Evolutionary conservation across 2,797 vertebrate species (phyloP), one percentile per base, ranked within the genome.

Genomic region (Anguilla anguilla): DNA sequence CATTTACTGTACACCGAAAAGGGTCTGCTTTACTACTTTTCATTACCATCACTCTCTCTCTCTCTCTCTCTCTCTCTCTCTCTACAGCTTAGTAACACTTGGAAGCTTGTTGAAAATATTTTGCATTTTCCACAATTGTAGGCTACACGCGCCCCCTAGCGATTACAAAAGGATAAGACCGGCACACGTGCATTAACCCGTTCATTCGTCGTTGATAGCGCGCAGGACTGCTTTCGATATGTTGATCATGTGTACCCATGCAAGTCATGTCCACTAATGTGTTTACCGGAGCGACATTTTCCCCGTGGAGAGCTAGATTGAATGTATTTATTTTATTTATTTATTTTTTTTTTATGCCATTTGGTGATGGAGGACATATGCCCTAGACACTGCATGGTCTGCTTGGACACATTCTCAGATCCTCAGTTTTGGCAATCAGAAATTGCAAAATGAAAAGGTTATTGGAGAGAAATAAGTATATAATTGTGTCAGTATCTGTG

Each of bases 111-210:
- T 69, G 35, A 59, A 39, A 51, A 88, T 67, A 79, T 77, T 57
- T 67, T 7, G 57, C 72, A 85, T 85, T 31, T 77, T 25, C 64
- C 49, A 49, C 91, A 93, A 84, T 51, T 85, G 89, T 89, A 92
- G 94, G 91, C 43, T 90, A 86, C 91, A 94, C 86, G 87, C 93
- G 96, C 94, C 96, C 92, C 94, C 94, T 96, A 95, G 93, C 89
- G 94, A 92, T 39, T 39, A 0, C 49, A 83, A 59, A 6, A 85
- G 46, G 31, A 55, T 9, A 6, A 25, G 13, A 17, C 53, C 13
- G n/a, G 59, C 17, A 6, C 61, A 3, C 10, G 28, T 35, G 6
- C 15, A 46, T 64, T 85, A 46, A 69, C 39, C 43, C 57, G 31
- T 67, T 85, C 13, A 2, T 59, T 61, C 31, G 11, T 59, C 9